A percentile compares a stretch with the other conserved stretches of the same genome.
Conservation (phyloP, 2,797 vertebrate species). For the Leptoclinus maculatus region DNA sequence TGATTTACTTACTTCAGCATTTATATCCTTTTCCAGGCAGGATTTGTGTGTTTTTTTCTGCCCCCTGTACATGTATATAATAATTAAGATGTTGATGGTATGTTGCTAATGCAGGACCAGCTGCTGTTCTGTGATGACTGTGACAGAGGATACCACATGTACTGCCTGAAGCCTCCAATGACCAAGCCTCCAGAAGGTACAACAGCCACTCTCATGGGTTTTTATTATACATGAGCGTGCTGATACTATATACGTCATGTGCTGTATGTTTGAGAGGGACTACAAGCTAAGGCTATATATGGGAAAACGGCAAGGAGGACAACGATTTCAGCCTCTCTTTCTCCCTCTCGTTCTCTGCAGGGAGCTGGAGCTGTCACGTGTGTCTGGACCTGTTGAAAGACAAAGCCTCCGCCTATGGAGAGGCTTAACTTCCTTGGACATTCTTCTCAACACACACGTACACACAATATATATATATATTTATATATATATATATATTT, state of each 20-base stretch:
- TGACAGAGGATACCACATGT: slow-evolving; percentile 99
- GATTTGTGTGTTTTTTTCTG: neutral
- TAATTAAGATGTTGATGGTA: slow-evolving; percentile 12
- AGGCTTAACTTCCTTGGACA: slow-evolving; percentile 67
- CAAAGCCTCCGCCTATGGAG: slow-evolving; percentile 91
- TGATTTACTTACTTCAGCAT: neutral
- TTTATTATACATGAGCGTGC: slow-evolving; percentile 17
- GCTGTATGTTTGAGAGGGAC: slow-evolving; percentile 19
- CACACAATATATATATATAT: slow-evolving; percentile 11
- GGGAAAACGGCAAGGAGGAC: slow-evolving; percentile 31
- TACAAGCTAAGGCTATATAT: slow-evolving; percentile 33
- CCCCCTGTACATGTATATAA: neutral
- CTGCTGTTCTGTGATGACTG: slow-evolving; percentile 99
- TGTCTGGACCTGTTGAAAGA: slow-evolving; percentile 96
- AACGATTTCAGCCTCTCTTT: slow-evolving; percentile 34
- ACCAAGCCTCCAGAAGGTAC: slow-evolving; percentile 97
- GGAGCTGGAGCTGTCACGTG: slow-evolving; percentile 99
- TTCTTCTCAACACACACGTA: slow-evolving; percentile 14
- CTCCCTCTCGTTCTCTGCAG: slow-evolving; percentile 72
- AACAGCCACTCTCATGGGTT: neutral
- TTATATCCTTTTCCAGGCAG: neutral
- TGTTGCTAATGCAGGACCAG: slow-evolving; percentile 88
- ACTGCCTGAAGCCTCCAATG: slow-evolving; percentile 97
- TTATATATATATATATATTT: slow-evolving; percentile 32
- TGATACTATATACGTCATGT: slow-evolving; percentile 11